Evolutionary conservation across 2,797 vertebrate genomes (phyloP), one percentile per base, ranked within the genome.

Genomic region (Mareca penelope): DNA sequence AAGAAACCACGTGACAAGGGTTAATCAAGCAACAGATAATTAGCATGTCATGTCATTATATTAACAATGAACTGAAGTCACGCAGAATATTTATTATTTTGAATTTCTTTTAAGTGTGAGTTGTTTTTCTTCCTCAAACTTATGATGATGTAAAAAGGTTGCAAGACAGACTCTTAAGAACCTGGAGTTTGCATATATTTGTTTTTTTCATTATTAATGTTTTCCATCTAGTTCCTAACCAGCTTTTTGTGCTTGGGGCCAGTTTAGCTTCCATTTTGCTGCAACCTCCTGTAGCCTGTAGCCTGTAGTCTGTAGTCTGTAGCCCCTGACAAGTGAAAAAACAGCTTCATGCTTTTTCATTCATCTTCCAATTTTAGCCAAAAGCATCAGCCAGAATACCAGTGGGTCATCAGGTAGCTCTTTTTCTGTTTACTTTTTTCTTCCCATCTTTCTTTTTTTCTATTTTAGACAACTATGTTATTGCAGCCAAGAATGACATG

Each of bases 341-440:
- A 24, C 39, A 67, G 16, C 56, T 72, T 68, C 15, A 6, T 46
- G 57, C 52, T 53, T 68, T 88, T 84, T 52, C 39, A 60, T 86
- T 90, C 22, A 50, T 57, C n/a, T 79, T 93, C 48, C 48, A 24
- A 68, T 80, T 92, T 85, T 40, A 89, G 40, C 22, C 71, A 67
- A 90, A 13, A 56, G 24, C 37, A 76, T 33, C 42, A 90, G 65
- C 26, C 14, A 75, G 60, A 73, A 56, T n/a, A 52, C 48, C 15
- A 59, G 29, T 39, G 37, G 29, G 9, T 85, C 71, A 90, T 37
- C 48, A 72, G 46, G 21, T 67, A 72, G 15, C 0, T 7, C 33
- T 70, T 15, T 63, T 18, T 29, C 28, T 44, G 21, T 37, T 53
- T 12, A 40, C 10, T 50, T 85, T 67, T 31, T 4, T 31, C 23